phyloP scores from a whole-genome alignment of 2,888 invertebrate species.

The Trichogramma dendrolimi region DNA sequence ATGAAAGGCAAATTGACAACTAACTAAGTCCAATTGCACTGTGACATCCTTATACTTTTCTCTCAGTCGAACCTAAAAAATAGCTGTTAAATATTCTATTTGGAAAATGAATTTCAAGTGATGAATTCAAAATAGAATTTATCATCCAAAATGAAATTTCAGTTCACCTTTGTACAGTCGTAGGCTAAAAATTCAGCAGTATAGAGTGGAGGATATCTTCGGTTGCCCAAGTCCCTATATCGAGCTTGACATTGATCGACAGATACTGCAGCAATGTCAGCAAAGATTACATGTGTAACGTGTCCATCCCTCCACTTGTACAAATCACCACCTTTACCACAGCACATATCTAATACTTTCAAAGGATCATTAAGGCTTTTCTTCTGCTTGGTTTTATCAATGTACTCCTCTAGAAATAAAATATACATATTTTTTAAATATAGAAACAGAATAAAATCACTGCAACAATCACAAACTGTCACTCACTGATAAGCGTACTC shows the following conservation, averaged over 20 bases:
- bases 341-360: constrained; percentile 87
- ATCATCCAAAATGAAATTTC: not conserved
- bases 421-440: not conserved
- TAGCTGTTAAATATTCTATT: constrained; percentile 30
- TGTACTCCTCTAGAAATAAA: constrained; percentile 53
- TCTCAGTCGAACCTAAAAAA: constrained; percentile 59
- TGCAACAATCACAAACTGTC: not conserved
- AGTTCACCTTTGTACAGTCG: constrained; percentile 77
- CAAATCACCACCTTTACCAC: constrained; percentile 98
- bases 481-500: constrained; percentile 84
- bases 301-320: constrained; percentile 89
- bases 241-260: constrained; percentile 85
- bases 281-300: constrained; percentile 79
- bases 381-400: constrained; percentile 61
- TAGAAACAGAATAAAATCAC: not conserved
- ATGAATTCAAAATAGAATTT: not conserved
- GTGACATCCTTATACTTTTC: constrained; percentile 75
- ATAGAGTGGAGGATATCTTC: constrained; percentile 53
- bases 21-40: constrained; percentile 80
- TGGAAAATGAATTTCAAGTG: constrained; percentile 5
- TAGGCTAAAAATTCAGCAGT: constrained; percentile 86
- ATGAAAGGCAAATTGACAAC: constrained; percentile 98
- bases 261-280: constrained; percentile 90
- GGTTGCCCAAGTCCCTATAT: constrained; percentile 60
- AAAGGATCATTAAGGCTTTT: constrained; percentile 66